Base-by-base conservation (phyloP, 1,140 invertebrate species). In the Phymastichus coffea region DNA sequence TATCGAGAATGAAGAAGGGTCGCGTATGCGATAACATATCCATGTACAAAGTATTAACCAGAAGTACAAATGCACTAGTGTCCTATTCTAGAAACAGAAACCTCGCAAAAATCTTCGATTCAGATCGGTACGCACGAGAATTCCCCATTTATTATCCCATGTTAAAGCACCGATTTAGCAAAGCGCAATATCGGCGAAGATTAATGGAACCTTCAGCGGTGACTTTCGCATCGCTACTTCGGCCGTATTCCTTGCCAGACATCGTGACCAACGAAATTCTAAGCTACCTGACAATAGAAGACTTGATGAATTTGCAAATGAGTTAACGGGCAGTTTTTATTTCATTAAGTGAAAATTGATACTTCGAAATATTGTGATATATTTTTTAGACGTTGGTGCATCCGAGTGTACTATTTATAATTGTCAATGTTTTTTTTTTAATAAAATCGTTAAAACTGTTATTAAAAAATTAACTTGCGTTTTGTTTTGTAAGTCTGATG, bases 131-230 rank as follows among this genome's bases (percentile, higher is more conserved):
- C 12, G 30, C 19, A 7, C n/a, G n/a, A 15, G 14, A 37, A 20
- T 52, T 52, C 20, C 48, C 48, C 0, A 52, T 52, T 25, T 52
- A 52, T 17, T 52, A 52, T 35, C 20, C 6, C 15, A 38, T 38
- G 14, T 37, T 52, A 14, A 23, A 19, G n/a, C 30, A 52, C 12
- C 17, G 48, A 17, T 52, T 52, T 22, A 25, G 23, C 33, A 25
- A 52, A 15, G 48, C 48, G 10, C 30, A 52, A 14, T 10, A 15
- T 2, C 30, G 48, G 22, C 22, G 14, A 25, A 15, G 15, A 10
- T n/a, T 52, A 4, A 7, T 52, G 19, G 33, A 52, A n/a, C 14
- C 38, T n/a, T 17, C 38, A n/a, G 1, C 19, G 1, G 40, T 25
- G 10, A 33, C 12, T 1, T 54, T 54, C 10, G 7, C n/a, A n/a